phyloP scores from a whole-genome alignment of 2,113 vertebrate species.

The Orthonyx spaldingii region DNA sequence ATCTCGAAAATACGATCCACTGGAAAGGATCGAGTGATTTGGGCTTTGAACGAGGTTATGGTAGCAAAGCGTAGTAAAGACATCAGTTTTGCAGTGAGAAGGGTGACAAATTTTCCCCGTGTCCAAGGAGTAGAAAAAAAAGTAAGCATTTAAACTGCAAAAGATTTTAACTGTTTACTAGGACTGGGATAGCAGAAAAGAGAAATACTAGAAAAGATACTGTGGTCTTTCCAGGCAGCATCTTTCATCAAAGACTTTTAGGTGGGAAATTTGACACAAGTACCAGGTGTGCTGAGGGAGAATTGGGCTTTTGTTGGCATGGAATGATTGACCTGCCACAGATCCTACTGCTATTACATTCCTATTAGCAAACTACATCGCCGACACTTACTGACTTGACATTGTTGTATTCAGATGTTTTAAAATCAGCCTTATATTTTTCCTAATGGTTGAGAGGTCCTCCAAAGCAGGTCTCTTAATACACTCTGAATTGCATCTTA shows the following conservation, averaged over 20 bases:
- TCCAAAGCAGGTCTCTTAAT: background rate
- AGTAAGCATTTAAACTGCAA: background rate
- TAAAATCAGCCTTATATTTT: background rate
- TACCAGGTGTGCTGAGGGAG: background rate
- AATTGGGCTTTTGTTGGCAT: background rate
- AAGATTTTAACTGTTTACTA: background rate
- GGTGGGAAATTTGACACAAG: background rate
- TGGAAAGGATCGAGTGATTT: background rate
- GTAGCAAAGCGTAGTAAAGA: background rate
- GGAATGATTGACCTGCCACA: accelerated
- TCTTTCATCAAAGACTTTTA: background rate
- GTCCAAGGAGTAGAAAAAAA: background rate
- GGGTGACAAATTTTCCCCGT: background rate
- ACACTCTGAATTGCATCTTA: background rate
- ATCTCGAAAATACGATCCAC: background rate
- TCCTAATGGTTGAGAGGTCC: background rate
- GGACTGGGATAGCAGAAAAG: background rate
- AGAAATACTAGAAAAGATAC: background rate
- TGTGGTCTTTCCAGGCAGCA: background rate
- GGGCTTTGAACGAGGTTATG: background rate
- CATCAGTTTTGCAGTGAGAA: background rate
- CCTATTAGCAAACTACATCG: accelerated
- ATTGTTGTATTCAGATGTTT: background rate
- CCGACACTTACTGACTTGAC: background rate
- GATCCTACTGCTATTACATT: background rate